Base-by-base conservation (phyloP, 2,797 vertebrate genomes). In the Bradypodion pumilum region DNA sequence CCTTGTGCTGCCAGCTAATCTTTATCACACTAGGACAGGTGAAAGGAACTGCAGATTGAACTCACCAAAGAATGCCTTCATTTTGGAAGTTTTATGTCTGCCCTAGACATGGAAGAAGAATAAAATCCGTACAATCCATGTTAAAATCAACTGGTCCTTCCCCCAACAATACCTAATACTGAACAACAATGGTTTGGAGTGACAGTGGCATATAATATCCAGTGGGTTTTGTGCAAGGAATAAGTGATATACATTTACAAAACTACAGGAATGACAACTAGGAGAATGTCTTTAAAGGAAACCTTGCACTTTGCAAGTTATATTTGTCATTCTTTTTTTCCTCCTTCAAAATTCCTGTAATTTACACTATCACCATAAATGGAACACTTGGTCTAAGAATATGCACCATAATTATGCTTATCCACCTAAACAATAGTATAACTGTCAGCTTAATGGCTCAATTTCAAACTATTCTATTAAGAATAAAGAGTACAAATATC, bases 231-330 rank as follows among this genome's bases (percentile, higher is more conserved):
- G 68, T 27, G 0, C 66, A 86, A 81, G 85, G 81, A 88, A 70
- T 85, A 90, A 94, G 84, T 91, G 92, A 90, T 90, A 91, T 60
- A 84, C 88, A 88, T 90, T 92, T 90, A 89, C 92, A 92, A 29
- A 92, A 42, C 89, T 91, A 92, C 87, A 78, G 86, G 81, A 83
- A 80, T 91, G 91, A 90, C 89, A 92, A 0, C 79, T 87, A 86
- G 52, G 88, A 90, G 69, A 86, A 85, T 91, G 88, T 90, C 74
- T 29, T 86, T 92, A 86, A 90, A 87, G 62, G 42, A 60, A 92
- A 81, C 25, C 87, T 90, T 89, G 89, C 85, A 87, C 72, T 29
- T 7, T 0, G 13, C 68, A 85, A 92, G 79, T 89, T 85, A 81
- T 76, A 81, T 90, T 92, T 91, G 91, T 88, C 90, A 90, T 72